Conservation (phyloP, 2,113 vertebrate genomes). For the Ammodytes marinus region DNA sequence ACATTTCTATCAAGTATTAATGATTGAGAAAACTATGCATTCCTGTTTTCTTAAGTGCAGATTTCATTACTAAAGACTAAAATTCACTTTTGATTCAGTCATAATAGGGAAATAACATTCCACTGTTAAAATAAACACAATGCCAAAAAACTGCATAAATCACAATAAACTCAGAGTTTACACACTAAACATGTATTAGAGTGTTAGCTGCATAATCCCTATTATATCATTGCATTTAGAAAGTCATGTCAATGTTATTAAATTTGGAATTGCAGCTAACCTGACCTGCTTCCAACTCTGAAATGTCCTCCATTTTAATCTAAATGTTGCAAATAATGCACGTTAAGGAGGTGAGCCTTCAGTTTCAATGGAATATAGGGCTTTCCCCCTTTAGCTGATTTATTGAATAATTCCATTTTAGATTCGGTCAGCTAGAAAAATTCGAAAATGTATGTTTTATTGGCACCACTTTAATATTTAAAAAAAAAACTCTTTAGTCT, state of each 20-base stretch:
- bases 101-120: background rate
- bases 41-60: slow-evolving; percentile 2
- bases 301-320: background rate
- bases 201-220: background rate
- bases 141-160: slow-evolving; percentile 22
- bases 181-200: background rate
- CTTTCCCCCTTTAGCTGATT: background rate
- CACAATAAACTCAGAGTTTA: slow-evolving; percentile 7
- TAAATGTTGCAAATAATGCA: background rate
- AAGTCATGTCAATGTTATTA: background rate
- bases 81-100: slow-evolving; percentile 2
- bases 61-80: slow-evolving; percentile 3
- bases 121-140: background rate
- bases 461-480: background rate
- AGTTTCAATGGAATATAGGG: background rate
- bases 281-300: background rate
- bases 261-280: background rate
- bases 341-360: background rate
- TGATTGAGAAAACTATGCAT: slow-evolving; percentile 42
- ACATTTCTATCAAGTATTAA: slow-evolving; percentile 13
- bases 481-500: no score
- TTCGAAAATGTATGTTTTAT: no score
- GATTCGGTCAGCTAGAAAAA: background rate
- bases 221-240: background rate
- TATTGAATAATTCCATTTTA: background rate